A percentile compares a stretch with the other conserved stretches of the same genome.
These are phyloP conservation scores for Calosoma granatense DNA, from an alignment of 1,140 invertebrate genomes.

Conservation along the genomic window DNA sequence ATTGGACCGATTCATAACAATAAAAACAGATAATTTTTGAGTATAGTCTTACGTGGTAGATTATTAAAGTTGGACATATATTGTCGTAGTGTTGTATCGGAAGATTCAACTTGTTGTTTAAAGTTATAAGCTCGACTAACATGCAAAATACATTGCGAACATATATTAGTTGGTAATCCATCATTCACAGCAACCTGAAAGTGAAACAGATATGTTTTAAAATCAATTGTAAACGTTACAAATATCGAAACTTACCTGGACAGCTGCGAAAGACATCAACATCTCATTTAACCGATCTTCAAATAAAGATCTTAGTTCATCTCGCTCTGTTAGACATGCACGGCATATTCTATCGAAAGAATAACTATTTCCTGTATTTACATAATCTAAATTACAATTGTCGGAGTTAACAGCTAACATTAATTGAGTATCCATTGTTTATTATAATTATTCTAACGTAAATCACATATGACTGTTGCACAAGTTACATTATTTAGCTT, in stretches of 20 bases:
- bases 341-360: not conserved
- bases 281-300: not conserved
- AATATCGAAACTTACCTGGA: not conserved
- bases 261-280: not conserved
- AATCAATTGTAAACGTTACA: not conserved
- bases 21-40: too few species aligned
- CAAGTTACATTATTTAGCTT: too few species aligned
- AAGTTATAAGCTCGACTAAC: conserved; percentile 17
- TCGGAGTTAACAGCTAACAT: too few species aligned
- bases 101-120: conserved; percentile 19
- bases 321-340: not conserved
- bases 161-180: conserved; percentile 19
- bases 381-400: too few species aligned
- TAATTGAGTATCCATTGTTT: too few species aligned
- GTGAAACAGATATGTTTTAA: not conserved
- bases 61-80: conserved; percentile 14
- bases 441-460: too few species aligned
- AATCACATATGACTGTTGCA: too few species aligned
- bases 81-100: conserved; percentile 18
- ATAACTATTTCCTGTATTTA: not conserved
- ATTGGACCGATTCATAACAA: not conserved
- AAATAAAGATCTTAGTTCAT: not conserved
- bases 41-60: too few species aligned
- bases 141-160: conserved; percentile 15
- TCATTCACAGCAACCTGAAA: conserved; percentile 19